phyloP scores from a whole-genome alignment of 2,888 invertebrate species.

The Pasiphila rectangulata region DNA sequence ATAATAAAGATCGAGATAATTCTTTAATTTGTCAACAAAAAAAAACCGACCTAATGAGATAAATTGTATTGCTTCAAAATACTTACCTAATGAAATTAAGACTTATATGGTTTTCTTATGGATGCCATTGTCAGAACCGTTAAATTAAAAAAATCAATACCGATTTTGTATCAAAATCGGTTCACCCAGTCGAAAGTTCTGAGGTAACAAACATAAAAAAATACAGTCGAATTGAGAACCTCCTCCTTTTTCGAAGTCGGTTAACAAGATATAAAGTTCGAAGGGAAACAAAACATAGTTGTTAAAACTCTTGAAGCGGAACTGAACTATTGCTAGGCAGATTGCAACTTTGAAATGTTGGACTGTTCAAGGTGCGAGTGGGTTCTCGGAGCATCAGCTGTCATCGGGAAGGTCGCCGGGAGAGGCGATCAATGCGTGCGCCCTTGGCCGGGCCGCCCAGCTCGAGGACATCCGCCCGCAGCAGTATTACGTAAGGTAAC shows the following conservation, averaged over 20 bases:
- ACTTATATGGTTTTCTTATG: too few relatives aligned
- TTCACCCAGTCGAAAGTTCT: too few relatives aligned
- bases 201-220: too few relatives aligned
- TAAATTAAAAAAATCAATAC: too few relatives aligned
- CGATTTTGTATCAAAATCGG: too few relatives aligned
- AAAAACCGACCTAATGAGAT: too few relatives aligned
- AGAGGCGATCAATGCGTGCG: conserved; percentile 59
- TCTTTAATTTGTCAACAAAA: neutral
- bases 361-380: conserved; percentile 24
- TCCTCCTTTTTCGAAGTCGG: too few relatives aligned
- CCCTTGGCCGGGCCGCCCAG: conserved; percentile 71
- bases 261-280: conserved; percentile 1
- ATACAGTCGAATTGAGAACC: too few relatives aligned
- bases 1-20: neutral
- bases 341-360: neutral
- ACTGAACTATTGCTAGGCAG: neutral
- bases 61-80: too few relatives aligned
- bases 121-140: too few relatives aligned
- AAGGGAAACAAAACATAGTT: neutral
- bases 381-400: conserved; percentile 35
- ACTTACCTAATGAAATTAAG: too few relatives aligned
- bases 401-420: conserved; percentile 37
- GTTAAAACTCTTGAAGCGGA: neutral
- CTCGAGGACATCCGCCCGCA: conserved; percentile 56
- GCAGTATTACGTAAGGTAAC: conserved; percentile 62